Percentiles rank a stretch among this genome's conserved stretches.
Evolutionary conservation across 23 tunicate genomes (phyloP).

Genomic region (Styela clava): DNA sequence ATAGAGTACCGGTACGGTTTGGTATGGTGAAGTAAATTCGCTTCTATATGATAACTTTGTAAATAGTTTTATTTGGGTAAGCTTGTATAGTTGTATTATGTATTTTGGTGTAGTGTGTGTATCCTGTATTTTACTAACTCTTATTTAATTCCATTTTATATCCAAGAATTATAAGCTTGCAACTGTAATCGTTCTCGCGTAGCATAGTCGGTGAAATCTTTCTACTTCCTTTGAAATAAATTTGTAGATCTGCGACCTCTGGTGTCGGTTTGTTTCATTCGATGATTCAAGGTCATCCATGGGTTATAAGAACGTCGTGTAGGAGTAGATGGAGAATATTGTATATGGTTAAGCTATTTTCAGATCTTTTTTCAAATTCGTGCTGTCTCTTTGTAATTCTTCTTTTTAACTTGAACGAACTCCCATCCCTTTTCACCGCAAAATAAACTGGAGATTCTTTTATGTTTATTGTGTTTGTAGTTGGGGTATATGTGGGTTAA

Average conservation of each 20-base stretch:
- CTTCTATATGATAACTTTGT: not conserved
- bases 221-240: too few species aligned
- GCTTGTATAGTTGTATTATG: not conserved
- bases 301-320: too few species aligned
- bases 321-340: too few species aligned
- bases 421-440: constrained; percentile 2
- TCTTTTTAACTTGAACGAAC: not conserved
- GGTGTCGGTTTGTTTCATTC: too few species aligned
- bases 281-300: too few species aligned
- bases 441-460: not conserved
- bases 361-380: not conserved
- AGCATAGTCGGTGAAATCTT: not conserved
- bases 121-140: not conserved
- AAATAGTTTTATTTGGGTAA: not conserved
- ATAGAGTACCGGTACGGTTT: too few species aligned
- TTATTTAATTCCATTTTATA: not conserved
- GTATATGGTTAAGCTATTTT: too few species aligned
- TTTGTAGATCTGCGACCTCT: too few species aligned
- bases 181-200: not conserved
- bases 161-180: not conserved
- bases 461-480: not conserved
- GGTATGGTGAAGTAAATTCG: too few species aligned
- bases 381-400: not conserved
- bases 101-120: not conserved
- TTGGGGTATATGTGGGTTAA: too few species aligned